Base-by-base conservation (phyloP, 2,113 vertebrate genomes). In the Rhinopomastus cyanomelas region DNA sequence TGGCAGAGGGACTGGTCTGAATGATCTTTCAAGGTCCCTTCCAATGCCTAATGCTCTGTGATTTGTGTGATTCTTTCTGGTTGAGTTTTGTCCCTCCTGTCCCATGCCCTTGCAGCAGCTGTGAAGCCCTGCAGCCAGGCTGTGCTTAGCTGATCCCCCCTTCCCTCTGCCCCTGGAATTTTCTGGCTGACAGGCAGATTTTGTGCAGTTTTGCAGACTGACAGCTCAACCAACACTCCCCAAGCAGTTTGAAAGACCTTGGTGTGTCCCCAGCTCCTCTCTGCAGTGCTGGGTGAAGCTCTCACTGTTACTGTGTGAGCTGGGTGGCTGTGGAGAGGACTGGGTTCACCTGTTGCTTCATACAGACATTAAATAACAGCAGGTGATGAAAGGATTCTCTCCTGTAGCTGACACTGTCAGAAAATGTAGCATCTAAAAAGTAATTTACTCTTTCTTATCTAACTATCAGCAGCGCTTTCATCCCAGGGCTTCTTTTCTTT, bases 391-490 rank as follows among this genome's bases (percentile, higher is more conserved):
- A 86, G n/a, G 30, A 37, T 73, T 88, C 25, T 59, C 84, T 84
- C 22, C 67, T 86, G 15, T 68, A 67, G 61, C 61, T 87, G 74
- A 86, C 34, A 29, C 36, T 75, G 32, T 86, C 8, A 65, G 66
- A 84, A 92, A 83, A 78, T 13, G 55, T 64, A 39, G 75, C 46
- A 68, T 56, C 79, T 75, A 83, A 62, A 64, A 83, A 52, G 30
- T 75, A 66, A 88, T 79, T 76, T 62, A 48, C 46, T 89, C 29
- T 81, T 91, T 77, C 75, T 32, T 86, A 34, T 68, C 64, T 80
- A 62, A 85, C 88, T 92, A 85, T 69, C 39, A 34, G 20, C 53
- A 36, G 77, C 73, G 66, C 84, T 93, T 94, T 73, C 55, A 88
- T 90, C 77, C 19, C 48, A 16, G 73, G 27, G 48, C 23, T 77